Evolutionary conservation across 2,888 invertebrate genomes (phyloP).

Genomic region (Sarcophaga subvicina): DNA sequence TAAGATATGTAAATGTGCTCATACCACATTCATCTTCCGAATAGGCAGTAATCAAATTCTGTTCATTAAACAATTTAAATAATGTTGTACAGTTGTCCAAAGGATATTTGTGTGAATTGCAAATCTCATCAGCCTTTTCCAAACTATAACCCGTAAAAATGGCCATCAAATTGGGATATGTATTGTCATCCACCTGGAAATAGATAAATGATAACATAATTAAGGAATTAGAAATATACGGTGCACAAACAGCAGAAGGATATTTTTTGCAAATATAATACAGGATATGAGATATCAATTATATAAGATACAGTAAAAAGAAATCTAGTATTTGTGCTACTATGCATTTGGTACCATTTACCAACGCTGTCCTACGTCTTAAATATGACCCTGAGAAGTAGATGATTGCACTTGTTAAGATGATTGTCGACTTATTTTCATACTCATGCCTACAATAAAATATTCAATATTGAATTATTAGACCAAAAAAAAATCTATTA

Average conservation of each 20-base stretch:
- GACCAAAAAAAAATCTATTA: too few relatives aligned
- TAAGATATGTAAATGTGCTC: constrained; percentile 86
- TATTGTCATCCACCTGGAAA: constrained; percentile 89
- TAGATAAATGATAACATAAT: neutral
- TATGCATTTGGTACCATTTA: too few relatives aligned
- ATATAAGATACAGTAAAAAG: too few relatives aligned
- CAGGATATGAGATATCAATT: too few relatives aligned
- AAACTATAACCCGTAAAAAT: constrained; percentile 86
- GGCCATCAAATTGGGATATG: constrained; percentile 92
- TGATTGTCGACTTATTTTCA: too few relatives aligned
- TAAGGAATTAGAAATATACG: neutral
- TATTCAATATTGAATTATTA: too few relatives aligned
- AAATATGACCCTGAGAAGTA: too few relatives aligned
- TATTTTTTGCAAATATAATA: too few relatives aligned
- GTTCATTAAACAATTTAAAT: constrained; percentile 87
- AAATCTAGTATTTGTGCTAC: too few relatives aligned
- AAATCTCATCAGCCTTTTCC: constrained; percentile 81
- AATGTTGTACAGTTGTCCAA: constrained; percentile 87
- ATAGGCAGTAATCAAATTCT: constrained; percentile 89
- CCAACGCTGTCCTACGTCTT: too few relatives aligned
- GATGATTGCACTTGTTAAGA: too few relatives aligned
- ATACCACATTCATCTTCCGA: constrained; percentile 88
- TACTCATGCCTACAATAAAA: too few relatives aligned
- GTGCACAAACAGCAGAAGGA: neutral
- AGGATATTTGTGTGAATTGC: constrained; percentile 82